Conservation (phyloP, 1,140 invertebrate species). For the Drosophila lini region DNA sequence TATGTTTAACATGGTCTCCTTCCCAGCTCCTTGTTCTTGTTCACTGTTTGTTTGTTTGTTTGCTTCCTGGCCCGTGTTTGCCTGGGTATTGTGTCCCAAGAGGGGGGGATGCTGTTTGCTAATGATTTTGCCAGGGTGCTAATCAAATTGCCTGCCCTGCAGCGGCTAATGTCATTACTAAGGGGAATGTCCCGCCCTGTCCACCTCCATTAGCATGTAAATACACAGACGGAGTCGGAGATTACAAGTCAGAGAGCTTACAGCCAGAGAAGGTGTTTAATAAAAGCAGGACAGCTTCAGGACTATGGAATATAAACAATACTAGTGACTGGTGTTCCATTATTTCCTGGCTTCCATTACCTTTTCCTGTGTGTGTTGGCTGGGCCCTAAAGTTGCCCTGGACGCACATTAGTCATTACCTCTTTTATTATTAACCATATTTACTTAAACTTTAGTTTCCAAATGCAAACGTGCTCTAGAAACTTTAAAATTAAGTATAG, state of each 20-base stretch:
- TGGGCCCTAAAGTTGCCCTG: background rate
- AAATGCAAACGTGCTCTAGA: background rate
- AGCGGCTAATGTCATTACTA: conserved; percentile 60
- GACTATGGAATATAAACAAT: background rate
- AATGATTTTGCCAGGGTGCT: conserved; percentile 76
- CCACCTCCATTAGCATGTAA: conserved; percentile 11
- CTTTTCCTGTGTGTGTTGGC: background rate
- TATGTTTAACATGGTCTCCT: conserved; percentile 70
- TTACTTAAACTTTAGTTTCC: background rate
- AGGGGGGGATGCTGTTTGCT: conserved; percentile 36
- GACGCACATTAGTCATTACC: conserved; percentile 2
- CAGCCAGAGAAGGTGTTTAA: background rate
- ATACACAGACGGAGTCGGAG: conserved; percentile 1
- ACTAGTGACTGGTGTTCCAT: background rate
- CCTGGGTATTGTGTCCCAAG: conserved; percentile 27
- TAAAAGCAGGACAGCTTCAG: background rate
- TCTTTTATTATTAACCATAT: background rate
- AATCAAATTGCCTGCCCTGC: conserved; percentile 71
- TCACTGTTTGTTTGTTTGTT: conserved; percentile 15
- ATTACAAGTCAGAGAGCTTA: conserved; percentile 20
- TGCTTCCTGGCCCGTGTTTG: conserved; percentile 27
- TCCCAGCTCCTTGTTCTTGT: conserved; percentile 3
- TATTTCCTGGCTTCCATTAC: background rate
- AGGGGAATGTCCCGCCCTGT: background rate
- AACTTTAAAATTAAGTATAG: conserved; percentile 7